phyloP scores from a whole-genome alignment of 2,888 invertebrate species.

The Tupiocoris notatus region DNA sequence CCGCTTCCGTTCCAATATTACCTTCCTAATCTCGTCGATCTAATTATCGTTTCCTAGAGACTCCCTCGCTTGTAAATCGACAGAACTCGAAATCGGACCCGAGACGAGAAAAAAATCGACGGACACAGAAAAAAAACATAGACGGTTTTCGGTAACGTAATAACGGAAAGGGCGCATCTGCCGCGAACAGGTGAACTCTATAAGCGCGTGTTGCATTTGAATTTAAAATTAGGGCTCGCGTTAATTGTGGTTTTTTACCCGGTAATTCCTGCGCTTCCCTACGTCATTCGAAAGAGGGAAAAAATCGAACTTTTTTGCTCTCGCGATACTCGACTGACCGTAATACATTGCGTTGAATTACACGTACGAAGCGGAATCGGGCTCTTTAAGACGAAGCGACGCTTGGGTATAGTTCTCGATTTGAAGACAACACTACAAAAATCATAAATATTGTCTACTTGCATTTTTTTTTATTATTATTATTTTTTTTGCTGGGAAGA shows the following conservation, averaged over 20 bases:
- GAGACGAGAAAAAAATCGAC: not conserved
- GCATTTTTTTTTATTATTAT: too few relatives aligned
- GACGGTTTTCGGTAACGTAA: not conserved
- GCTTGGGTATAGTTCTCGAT: too few relatives aligned
- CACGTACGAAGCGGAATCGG: not conserved
- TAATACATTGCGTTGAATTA: not conserved
- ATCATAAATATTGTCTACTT: too few relatives aligned
- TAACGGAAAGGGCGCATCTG: not conserved
- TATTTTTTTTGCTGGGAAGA: too few relatives aligned
- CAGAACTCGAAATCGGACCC: not conserved
- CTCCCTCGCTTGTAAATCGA: too few relatives aligned
- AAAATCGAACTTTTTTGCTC: not conserved
- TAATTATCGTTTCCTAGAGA: too few relatives aligned
- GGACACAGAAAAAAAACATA: not conserved
- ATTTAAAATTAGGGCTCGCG: not conserved
- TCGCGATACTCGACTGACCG: not conserved
- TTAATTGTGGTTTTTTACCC: not conserved
- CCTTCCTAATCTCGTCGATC: too few relatives aligned
- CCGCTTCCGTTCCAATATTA: too few relatives aligned
- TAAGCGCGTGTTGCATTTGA: not conserved
- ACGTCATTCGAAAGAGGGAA: not conserved
- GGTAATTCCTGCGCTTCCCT: not conserved
- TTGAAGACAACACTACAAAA: too few relatives aligned
- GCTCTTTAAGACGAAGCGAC: too few relatives aligned
- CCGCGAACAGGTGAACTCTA: not conserved